Conservation (phyloP, 1,140 invertebrate species). For the Bombus impatiens region DNA sequence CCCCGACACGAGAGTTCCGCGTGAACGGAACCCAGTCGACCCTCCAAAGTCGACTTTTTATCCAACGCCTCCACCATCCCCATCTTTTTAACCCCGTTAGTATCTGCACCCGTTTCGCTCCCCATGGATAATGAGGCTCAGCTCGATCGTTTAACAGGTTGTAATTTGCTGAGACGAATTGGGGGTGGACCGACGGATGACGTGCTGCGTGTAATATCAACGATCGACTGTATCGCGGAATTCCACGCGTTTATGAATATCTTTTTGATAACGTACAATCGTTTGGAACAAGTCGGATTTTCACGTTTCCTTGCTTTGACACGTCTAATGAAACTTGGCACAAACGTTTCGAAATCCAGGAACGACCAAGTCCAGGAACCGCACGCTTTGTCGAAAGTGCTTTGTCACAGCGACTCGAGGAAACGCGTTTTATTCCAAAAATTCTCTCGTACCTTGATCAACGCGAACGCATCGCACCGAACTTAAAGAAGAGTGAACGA, state of each 20-base stretch:
- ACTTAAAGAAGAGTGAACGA: not conserved
- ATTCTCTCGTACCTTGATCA: too few species aligned
- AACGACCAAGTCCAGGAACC: not conserved
- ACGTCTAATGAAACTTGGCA: too few species aligned
- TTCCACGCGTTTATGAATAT: too few species aligned
- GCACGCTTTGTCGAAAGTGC: not conserved
- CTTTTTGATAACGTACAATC: too few species aligned
- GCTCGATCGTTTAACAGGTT: constrained; percentile 20
- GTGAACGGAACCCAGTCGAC: constrained; percentile 1
- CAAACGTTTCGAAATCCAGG: too few species aligned
- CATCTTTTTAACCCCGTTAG: constrained; percentile 10
- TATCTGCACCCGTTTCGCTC: not conserved
- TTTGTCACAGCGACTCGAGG: not conserved
- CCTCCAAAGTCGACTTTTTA: constrained; percentile 25
- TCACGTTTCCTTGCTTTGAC: rapidly evolving
- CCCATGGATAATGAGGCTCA: not conserved
- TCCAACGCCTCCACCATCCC: not conserved
- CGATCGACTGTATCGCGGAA: too few species aligned
- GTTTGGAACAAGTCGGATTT: too few species aligned
- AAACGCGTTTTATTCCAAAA: not conserved
- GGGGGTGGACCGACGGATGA: not conserved
- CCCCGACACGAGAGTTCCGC: constrained; percentile 46
- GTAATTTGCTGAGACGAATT: constrained; percentile 5
- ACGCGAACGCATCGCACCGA: not conserved
- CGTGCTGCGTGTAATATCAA: too few species aligned